Percentiles rank a stretch among this genome's conserved stretches.
phyloP scores from a whole-genome alignment of 2,888 invertebrate species.

The Mystacides longicornis region DNA sequence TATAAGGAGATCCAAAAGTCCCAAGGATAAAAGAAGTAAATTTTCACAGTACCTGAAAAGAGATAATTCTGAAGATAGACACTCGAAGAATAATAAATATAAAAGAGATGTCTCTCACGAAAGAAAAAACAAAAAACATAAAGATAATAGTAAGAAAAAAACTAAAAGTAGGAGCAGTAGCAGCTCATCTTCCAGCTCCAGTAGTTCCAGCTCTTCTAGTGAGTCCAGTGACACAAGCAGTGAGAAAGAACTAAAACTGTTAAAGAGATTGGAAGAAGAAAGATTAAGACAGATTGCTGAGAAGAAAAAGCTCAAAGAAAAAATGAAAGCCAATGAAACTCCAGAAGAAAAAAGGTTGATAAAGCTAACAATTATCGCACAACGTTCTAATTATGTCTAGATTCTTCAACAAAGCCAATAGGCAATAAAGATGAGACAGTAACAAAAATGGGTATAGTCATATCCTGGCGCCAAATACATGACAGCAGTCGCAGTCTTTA shows the following conservation, averaged over 20 bases:
- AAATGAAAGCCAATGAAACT: constrained; percentile 83
- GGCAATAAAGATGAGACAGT: too few relatives aligned
- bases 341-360: constrained; percentile 85
- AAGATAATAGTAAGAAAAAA: constrained; percentile 22
- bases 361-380: too few relatives aligned
- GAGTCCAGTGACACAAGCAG: constrained; percentile 33
- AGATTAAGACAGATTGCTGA: constrained; percentile 58
- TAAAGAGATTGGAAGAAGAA: constrained; percentile 68
- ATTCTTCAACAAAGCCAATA: too few relatives aligned
- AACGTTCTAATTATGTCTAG: too few relatives aligned
- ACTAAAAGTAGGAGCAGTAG: too few relatives aligned
- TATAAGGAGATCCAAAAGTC: neutral
- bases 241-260: constrained; percentile 54
- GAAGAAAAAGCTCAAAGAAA: constrained; percentile 61
- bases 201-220: constrained; percentile 27
- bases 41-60: neutral
- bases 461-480: too few relatives aligned
- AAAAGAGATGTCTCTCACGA: constrained; percentile 8
- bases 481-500: too few relatives aligned
- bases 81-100: constrained; percentile 4
- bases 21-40: neutral
- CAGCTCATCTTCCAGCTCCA: constrained; percentile 27
- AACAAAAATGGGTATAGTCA: too few relatives aligned
- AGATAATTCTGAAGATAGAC: constrained; percentile 5
- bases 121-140: neutral